Conservation (phyloP, 2,797 vertebrate genomes). For the Rousettus madagascariensis region DNA sequence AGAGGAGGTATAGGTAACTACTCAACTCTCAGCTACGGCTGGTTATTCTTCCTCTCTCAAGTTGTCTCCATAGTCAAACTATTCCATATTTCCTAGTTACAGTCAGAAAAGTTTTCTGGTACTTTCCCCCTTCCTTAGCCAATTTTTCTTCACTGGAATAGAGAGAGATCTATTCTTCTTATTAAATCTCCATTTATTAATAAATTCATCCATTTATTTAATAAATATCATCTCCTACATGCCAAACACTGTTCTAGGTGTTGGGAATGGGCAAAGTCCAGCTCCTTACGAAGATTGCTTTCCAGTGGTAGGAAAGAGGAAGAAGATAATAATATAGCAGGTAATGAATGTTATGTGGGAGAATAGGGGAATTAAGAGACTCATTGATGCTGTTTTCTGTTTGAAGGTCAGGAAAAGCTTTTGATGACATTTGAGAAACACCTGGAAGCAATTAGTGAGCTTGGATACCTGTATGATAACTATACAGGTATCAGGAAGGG, state of each 20-base stretch:
- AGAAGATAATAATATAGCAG: not conserved
- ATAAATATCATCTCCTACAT: not conserved
- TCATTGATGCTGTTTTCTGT: not conserved
- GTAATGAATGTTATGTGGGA: not conserved
- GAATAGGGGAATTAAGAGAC: not conserved
- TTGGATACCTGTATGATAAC: not conserved
- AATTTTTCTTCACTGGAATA: not conserved
- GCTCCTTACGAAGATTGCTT: not conserved
- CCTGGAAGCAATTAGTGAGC: not conserved
- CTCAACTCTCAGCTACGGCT: not conserved
- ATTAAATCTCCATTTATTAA: not conserved
- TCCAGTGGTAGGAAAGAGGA: not conserved
- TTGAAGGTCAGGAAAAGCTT: not conserved
- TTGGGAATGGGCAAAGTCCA: not conserved
- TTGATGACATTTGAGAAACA: conserved; percentile 22
- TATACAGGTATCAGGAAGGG: not conserved
- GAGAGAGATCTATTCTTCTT: not conserved
- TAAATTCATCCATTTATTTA: not conserved
- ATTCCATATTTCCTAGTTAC: not conserved
- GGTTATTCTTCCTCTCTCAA: not conserved
- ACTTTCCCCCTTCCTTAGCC: not conserved
- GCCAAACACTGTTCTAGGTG: not conserved
- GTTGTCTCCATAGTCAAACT: not conserved
- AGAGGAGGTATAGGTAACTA: not conserved
- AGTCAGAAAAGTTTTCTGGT: not conserved